A percentile compares a stretch with the other conserved stretches of the same genome.
These are phyloP conservation scores for Manduca sexta DNA, from an alignment of 1,140 invertebrate species.

Conservation along the genomic window DNA sequence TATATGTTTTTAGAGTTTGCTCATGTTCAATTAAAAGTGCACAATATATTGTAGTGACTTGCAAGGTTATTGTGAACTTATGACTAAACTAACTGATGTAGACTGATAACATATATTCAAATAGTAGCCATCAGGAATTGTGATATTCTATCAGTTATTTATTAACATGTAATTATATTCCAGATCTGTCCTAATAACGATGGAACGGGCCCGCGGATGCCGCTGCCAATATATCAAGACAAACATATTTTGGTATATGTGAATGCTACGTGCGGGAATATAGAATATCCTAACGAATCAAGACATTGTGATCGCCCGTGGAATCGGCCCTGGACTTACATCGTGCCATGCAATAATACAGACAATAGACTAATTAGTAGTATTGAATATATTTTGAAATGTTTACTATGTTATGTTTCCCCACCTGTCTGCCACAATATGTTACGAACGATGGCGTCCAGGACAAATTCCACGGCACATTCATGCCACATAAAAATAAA, in stretches of 20 bases:
- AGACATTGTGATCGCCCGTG: conserved; percentile 57
- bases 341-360: conserved; percentile 15
- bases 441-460: neutral
- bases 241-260: conserved; percentile 72
- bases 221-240: conserved; percentile 66
- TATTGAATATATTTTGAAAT: neutral
- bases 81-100: too few relatives aligned
- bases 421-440: neutral
- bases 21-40: too few relatives aligned
- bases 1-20: too few relatives aligned
- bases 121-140: too few relatives aligned
- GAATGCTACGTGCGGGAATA: conserved; percentile 61
- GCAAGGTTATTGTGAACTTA: too few relatives aligned
- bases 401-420: neutral
- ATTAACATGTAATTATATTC: conserved; percentile 23
- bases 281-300: conserved; percentile 51
- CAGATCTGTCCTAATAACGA: conserved; percentile 67
- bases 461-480: conserved; percentile 44
- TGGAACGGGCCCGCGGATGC: conserved; percentile 25
- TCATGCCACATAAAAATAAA: conserved; percentile 68
- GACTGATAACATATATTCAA: too few relatives aligned
- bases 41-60: too few relatives aligned
- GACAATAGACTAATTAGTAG: neutral
- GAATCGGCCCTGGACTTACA: conserved; percentile 44
- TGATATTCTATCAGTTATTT: conserved; percentile 2